A percentile compares a stretch with the other conserved stretches of the same genome.
These are phyloP conservation scores for Drosophila kanekoi DNA, from an alignment of 2,888 invertebrate genomes.

Conservation along the genomic window DNA sequence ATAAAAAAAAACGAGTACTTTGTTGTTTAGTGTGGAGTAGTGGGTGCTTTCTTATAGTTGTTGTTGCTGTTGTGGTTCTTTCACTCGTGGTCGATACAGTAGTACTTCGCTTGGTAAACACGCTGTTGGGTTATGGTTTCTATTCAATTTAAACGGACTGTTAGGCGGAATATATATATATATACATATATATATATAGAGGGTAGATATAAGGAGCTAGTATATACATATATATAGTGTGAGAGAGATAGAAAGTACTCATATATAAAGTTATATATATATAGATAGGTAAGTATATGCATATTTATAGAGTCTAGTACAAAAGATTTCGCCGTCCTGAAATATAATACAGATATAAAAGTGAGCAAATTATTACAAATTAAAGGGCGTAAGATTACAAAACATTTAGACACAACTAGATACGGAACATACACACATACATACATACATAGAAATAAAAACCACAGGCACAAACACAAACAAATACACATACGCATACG, in stretches of 20 bases:
- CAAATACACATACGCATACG: conserved; percentile 17
- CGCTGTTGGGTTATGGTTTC: conserved; percentile 15
- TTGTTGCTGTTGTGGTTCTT: conserved; percentile 27
- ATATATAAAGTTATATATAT: conserved; percentile 32
- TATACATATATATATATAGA: conserved; percentile 35
- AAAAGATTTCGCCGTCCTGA: conserved; percentile 88
- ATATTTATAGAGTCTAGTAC: conserved; percentile 86
- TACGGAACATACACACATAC: conserved; percentile 5
- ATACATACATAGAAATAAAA: background rate
- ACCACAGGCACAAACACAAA: conserved; percentile 9
- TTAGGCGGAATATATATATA: conserved; percentile 52
- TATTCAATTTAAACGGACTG: conserved; percentile 48
- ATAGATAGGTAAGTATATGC: conserved; percentile 53
- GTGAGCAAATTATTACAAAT: conserved; percentile 80
- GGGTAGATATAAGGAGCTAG: conserved; percentile 42
- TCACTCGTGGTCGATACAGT: conserved; percentile 26
- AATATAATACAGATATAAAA: conserved; percentile 86
- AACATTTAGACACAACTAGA: conserved; percentile 20
- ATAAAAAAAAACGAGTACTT: conserved; percentile 28
- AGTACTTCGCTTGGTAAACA: conserved; percentile 34
- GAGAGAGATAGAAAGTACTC: conserved; percentile 41
- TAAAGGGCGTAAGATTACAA: conserved; percentile 64
- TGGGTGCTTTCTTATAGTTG: conserved; percentile 16
- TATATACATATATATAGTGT: conserved; percentile 48
- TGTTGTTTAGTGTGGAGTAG: conserved; percentile 27